These are phyloP conservation scores for Coregonus clupeaformis DNA, from an alignment of 2,113 vertebrate species.

Conservation along the genomic window DNA sequence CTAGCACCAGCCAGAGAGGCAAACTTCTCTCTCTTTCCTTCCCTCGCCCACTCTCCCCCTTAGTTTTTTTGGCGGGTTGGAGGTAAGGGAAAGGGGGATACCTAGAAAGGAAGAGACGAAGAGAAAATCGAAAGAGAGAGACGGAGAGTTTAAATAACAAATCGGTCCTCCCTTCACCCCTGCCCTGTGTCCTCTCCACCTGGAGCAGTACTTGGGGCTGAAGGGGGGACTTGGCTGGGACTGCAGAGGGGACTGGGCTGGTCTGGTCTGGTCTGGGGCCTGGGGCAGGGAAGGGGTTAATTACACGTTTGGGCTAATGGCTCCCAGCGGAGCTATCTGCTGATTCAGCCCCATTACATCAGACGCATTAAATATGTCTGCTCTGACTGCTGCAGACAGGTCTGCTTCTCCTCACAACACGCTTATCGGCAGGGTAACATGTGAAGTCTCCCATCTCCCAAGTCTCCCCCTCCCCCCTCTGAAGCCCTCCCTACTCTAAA, in stretches of 20 bases:
- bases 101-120: not conserved
- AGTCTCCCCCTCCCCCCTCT: constrained; percentile 6
- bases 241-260: not conserved
- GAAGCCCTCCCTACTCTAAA: no score
- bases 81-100: not conserved
- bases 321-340: constrained; percentile 83
- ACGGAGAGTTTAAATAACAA: constrained; percentile 15
- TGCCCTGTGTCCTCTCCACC: constrained; percentile 27
- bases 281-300: constrained; percentile 75
- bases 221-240: not conserved
- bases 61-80: not conserved
- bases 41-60: not conserved
- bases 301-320: constrained; percentile 79
- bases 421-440: constrained; percentile 74
- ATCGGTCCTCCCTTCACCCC: constrained; percentile 19
- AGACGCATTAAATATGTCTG: constrained; percentile 84
- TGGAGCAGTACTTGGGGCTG: constrained; percentile 40
- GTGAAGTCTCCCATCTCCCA: constrained; percentile 39
- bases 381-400: constrained; percentile 74
- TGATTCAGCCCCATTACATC: constrained; percentile 86
- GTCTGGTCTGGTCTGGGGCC: no score
- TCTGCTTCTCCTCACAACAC: constrained; percentile 77
- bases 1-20: not conserved
- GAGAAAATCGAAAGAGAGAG: constrained; percentile 4
- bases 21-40: constrained; percentile 6